Base-by-base conservation (phyloP, 2,888 invertebrate genomes). In the Cremastinae sp. region DNA sequence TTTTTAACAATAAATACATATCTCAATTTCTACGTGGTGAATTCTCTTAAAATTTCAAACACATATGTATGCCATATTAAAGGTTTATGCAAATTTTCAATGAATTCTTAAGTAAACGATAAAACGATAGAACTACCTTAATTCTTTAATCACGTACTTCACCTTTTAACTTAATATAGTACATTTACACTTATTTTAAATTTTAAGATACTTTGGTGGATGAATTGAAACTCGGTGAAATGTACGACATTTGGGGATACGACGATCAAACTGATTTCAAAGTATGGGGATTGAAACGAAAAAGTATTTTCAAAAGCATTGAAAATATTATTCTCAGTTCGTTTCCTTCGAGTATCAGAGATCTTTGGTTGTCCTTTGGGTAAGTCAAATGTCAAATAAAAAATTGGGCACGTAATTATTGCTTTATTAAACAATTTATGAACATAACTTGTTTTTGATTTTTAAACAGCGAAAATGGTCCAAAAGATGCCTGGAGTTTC, bases 191-290 rank as follows among this genome's bases (percentile, higher is more conserved):
- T n/a, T n/a, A n/a, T n/a, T n/a, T n/a, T n/a, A n/a, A n/a, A n/a
- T n/a, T n/a, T n/a, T n/a, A n/a, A 83, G 83, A 80, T 45, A 78
- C 79, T n/a, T 59, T 81, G 70, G 36, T 65, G 3, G 41, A 43
- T 9, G 68, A 80, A 22, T 70, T 83, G 51, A 79, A 80, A 38
- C 77, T 82, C 18, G 83, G 83, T 5, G 79, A 74, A 1, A 68
- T 73, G 51, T 83, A 82, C 58, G 34, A 69, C 12, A 59, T 83
- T 47, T 78, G 75, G 56, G 82, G 82, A 65, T 75, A 71, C 28
- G 53, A 78, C 41, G 61, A 56, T 8, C 8, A 12, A 36, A 56
- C 53, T 1, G 36, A 54, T 8, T 78, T 53, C 43, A 73, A 78
- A 53, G 16, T 78, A 16, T 79, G 72, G 73, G 79, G 78, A 2